Evolutionary conservation across 2,113 vertebrate species (phyloP), one percentile per base, ranked within the genome.

Genomic region (Speoplatyrhinus poulsoni): DNA sequence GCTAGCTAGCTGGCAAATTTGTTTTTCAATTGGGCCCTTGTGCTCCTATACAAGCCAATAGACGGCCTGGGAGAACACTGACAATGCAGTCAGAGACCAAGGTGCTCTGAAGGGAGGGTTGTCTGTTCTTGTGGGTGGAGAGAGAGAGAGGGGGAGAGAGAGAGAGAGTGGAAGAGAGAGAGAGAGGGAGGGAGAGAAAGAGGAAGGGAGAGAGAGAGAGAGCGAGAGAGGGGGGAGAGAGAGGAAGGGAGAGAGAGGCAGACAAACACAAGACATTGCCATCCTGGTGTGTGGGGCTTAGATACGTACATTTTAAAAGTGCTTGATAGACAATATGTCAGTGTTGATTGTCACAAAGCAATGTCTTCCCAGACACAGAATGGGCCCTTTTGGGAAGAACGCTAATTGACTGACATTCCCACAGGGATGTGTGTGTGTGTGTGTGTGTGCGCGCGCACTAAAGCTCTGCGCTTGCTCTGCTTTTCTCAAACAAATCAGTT

Each of bases 1-100:
- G 13, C 0, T 8, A 60, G 68, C 58, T 69, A 13, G 32, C 55
- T 19, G 26, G 26, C 69, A 70, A 69, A 52, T 75, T 70, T 65
- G 74, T 72, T 80, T 73, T 60, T 12, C 2, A 58, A 69, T 66
- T 60, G 65, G 47, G 67, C n/a, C 41, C 46, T 57, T 75, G 47
- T 62, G 77, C 70, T 54, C 33, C 49, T 47, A 67, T 60, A 76
- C 75, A 82, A 66, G 74, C 56, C 67, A 36, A 49, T 57, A 57
- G 55, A 11, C 11, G 15, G 75, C 73, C 56, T 52, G 0, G 46
- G 3, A 26, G n/a, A 65, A 62, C 81, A 41, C 76, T 74, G 61
- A 36, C 54, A 60, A 47, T 12, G 46, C 8, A 50, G 49, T 50
- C 17, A 60, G 65, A 19, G 65, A 36, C 19, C 65, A 63, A 46